Percentiles rank a stretch among this genome's conserved stretches.
These are phyloP conservation scores for Colius striatus DNA, from an alignment of 2,113 vertebrate genomes.

Conservation along the genomic window DNA sequence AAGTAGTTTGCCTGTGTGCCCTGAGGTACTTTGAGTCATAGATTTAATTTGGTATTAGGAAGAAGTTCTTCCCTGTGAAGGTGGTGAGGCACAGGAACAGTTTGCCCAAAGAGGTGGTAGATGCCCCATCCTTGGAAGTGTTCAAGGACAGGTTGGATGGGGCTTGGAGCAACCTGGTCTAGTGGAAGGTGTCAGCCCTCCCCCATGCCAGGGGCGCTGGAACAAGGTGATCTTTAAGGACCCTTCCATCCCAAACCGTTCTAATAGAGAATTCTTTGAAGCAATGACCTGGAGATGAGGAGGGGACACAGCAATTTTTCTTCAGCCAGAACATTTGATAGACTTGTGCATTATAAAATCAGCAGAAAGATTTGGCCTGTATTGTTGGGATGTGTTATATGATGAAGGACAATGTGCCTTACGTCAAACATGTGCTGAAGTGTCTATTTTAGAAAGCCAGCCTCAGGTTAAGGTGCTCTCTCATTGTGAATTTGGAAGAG, in stretches of 20 bases:
- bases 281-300: background rate
- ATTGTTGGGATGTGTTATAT: background rate
- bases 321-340: background rate
- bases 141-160: too few relatives aligned
- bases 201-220: too few relatives aligned
- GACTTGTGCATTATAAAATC: background rate
- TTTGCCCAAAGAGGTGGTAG: too few relatives aligned
- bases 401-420: background rate
- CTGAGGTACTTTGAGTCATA: background rate
- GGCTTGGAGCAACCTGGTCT: too few relatives aligned
- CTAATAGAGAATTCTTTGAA: background rate
- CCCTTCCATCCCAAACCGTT: too few relatives aligned
- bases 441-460: conserved; percentile 4
- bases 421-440: background rate
- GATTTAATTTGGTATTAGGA: too few relatives aligned
- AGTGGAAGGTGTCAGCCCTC: too few relatives aligned
- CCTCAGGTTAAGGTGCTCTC: background rate
- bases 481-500: background rate
- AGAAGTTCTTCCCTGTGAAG: too few relatives aligned
- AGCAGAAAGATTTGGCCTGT: background rate
- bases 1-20: background rate
- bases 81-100: too few relatives aligned
- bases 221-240: too few relatives aligned
- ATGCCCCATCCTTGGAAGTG: too few relatives aligned
- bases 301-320: background rate